phyloP scores from a whole-genome alignment of 2,888 invertebrate species.

The Colostygia pectinataria region DNA sequence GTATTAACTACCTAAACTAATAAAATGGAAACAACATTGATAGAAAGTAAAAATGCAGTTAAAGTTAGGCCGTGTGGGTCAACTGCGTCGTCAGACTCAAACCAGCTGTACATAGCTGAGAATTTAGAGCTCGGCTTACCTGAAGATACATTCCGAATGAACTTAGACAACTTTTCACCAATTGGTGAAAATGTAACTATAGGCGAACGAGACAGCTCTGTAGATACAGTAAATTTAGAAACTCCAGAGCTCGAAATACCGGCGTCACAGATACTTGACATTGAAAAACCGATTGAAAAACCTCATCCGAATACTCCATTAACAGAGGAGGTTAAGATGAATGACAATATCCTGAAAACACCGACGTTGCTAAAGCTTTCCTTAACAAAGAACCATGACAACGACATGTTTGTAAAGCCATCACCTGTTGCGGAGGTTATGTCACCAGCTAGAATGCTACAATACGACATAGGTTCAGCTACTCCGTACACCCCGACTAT shows the following conservation, averaged over 20 bases:
- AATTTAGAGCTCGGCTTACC: constrained; percentile 63
- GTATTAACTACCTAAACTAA: too few relatives aligned
- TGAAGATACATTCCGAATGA: constrained; percentile 72
- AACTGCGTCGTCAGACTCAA: constrained; percentile 51
- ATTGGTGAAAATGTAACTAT: constrained; percentile 75
- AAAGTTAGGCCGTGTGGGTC: constrained; percentile 42
- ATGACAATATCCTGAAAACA: constrained; percentile 38
- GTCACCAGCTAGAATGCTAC: constrained; percentile 76
- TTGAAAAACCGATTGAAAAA: constrained; percentile 34
- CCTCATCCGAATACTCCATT: constrained; percentile 54
- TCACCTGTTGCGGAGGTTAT: constrained; percentile 67
- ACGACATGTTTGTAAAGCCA: constrained; percentile 66
- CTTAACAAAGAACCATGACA: constrained; percentile 56
- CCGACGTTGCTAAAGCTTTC: constrained; percentile 59
- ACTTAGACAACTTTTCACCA: constrained; percentile 62
- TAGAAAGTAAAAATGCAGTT: constrained; percentile 46
- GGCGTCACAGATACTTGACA: constrained; percentile 31
- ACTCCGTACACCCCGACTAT: constrained; percentile 70
- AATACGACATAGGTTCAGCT: constrained; percentile 61
- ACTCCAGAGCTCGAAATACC: constrained; percentile 41
- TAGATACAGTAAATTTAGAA: constrained; percentile 45
- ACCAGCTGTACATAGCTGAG: constrained; percentile 60
- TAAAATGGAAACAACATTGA: constrained; percentile 55
- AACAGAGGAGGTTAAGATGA: constrained; percentile 33
- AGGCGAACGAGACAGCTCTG: constrained; percentile 51